phyloP scores from a whole-genome alignment of 2,113 vertebrate species.

The Eidolon helvum region DNA sequence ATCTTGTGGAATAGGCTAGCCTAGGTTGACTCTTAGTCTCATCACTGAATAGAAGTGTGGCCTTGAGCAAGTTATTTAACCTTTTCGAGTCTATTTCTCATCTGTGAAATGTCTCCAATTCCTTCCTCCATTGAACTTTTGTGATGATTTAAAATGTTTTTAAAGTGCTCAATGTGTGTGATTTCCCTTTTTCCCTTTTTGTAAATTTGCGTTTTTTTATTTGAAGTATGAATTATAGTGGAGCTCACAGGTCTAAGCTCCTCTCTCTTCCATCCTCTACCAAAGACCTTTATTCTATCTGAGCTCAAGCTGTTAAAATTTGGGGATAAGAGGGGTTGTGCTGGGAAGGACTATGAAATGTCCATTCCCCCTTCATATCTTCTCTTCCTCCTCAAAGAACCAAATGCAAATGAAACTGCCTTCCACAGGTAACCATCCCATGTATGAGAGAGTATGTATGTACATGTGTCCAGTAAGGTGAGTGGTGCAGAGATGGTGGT shows the following conservation, averaged over 20 bases:
- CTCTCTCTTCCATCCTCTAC: background rate
- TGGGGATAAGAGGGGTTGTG: background rate
- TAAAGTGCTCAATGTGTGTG: background rate
- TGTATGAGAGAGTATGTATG: background rate
- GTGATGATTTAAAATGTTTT: background rate
- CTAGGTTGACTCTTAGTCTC: background rate
- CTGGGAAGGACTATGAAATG: background rate
- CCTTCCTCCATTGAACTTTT: background rate
- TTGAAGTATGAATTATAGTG: constrained; percentile 29
- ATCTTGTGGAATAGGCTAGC: background rate
- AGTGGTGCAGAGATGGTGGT: background rate
- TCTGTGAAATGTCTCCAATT: background rate
- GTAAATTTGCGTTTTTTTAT: constrained; percentile 9
- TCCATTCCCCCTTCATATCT: background rate
- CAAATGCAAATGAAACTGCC: background rate
- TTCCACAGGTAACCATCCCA: background rate
- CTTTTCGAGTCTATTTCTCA: background rate
- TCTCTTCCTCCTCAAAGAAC: background rate
- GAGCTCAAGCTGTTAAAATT: background rate
- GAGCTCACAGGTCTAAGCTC: background rate
- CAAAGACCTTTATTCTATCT: background rate
- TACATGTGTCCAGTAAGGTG: background rate
- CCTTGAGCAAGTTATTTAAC: background rate
- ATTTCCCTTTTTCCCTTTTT: background rate
- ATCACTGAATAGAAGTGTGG: background rate